Percentiles rank a stretch among this genome's conserved stretches.
Conservation (phyloP, 2,797 vertebrate genomes). For the Sebastes oblongus region DNA sequence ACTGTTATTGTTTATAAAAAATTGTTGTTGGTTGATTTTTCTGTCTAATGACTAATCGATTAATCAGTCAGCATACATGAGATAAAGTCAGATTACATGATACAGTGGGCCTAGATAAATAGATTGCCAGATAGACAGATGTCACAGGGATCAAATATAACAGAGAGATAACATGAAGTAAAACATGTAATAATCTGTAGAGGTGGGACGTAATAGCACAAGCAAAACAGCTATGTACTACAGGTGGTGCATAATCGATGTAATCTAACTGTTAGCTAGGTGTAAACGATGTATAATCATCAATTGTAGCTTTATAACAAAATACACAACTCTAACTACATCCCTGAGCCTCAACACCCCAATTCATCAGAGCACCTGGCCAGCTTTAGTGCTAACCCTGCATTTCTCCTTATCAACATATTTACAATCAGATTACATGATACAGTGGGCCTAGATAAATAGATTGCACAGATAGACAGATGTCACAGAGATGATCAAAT, state of each 20-base stretch:
- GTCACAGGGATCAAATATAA: neutral
- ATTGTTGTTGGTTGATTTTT: neutral
- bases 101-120: neutral
- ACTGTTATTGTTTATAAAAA: neutral
- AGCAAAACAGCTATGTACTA: neutral
- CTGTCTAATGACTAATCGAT: neutral
- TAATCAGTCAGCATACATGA: neutral
- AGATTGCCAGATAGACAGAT: neutral
- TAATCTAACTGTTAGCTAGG: neutral
- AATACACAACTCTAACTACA: neutral
- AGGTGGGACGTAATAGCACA: neutral
- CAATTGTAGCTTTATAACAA: neutral
- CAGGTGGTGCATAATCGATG: neutral
- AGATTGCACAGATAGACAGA: neutral
- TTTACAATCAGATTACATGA: neutral
- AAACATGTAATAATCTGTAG: neutral
- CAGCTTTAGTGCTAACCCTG: rapidly evolving
- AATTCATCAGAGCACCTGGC: too few relatives aligned
- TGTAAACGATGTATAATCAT: neutral
- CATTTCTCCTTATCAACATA: too few relatives aligned
- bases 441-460: neutral
- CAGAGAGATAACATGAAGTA: neutral
- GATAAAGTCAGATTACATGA: neutral
- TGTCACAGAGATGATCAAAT: neutral
- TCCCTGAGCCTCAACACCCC: too few relatives aligned